Evolutionary conservation across 2,113 vertebrate genomes (phyloP).

Genomic region (Lethenteron camtschaticum): DNA sequence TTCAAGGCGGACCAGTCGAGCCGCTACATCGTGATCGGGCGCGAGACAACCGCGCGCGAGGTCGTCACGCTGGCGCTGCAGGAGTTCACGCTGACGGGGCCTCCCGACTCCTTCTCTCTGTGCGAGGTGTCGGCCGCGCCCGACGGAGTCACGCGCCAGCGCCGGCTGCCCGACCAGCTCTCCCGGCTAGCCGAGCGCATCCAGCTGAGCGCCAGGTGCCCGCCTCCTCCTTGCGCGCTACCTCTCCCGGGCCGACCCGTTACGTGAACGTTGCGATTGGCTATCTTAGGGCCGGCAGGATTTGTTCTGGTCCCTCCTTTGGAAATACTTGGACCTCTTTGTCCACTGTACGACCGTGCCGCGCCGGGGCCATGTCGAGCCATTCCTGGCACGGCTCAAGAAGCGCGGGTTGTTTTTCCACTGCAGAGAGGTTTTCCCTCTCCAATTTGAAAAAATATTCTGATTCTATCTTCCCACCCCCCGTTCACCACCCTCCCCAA

Average conservation of each 20-base stretch:
- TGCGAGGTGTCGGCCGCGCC: constrained; percentile 93
- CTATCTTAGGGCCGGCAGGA: no score
- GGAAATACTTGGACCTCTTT: no score
- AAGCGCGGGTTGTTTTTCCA: no score
- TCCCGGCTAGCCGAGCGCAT: constrained; percentile 91
- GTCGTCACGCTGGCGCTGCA: constrained; percentile 80
- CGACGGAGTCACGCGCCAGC: constrained; percentile 88
- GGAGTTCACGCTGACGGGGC: constrained; percentile 69
- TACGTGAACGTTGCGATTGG: no score
- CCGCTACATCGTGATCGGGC: constrained; percentile 96
- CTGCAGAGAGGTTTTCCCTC: no score
- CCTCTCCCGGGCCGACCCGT: no score
- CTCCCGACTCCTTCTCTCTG: constrained; percentile 61
- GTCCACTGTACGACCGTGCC: no score
- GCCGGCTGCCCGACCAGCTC: constrained; percentile 75
- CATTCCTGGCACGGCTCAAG: no score
- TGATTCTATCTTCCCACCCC: constrained; percentile 44
- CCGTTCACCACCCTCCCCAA: constrained; percentile 83
- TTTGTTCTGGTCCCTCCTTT: no score
- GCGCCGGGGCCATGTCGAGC: no score
- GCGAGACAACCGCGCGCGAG: constrained; percentile 89
- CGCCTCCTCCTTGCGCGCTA: neutral
- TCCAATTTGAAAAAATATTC: no score
- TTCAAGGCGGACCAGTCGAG: constrained; percentile 97
- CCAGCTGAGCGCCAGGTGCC: constrained; percentile 76